phyloP scores from a whole-genome alignment of 2,113 vertebrate species.

The Candoia aspera region DNA sequence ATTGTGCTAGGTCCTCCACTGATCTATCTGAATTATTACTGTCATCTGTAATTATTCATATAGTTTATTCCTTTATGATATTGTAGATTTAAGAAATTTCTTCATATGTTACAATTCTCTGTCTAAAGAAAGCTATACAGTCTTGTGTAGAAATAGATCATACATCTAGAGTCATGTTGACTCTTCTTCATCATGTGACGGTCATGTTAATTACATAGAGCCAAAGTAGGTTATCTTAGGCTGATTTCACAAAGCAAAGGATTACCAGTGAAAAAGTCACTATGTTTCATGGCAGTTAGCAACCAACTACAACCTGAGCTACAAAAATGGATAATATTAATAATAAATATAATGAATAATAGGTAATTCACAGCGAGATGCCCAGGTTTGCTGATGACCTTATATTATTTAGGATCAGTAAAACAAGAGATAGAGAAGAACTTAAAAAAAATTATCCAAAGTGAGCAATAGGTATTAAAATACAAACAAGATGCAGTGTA shows the following conservation, averaged over 20 bases:
- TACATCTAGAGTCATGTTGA: background rate
- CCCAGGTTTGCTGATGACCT: background rate
- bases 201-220: background rate
- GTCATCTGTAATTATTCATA: background rate
- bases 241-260: background rate
- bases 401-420: background rate
- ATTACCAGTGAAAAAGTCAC: background rate
- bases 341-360: background rate
- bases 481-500: background rate
- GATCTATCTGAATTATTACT: constrained; percentile 11
- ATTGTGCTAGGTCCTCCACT: constrained; percentile 38
- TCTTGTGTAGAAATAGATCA: background rate
- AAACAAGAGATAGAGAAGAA: background rate
- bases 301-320: background rate
- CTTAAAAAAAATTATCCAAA: background rate
- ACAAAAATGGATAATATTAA: background rate
- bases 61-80: constrained; percentile 32
- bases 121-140: background rate
- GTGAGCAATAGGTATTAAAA: background rate
- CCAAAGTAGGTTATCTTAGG: background rate
- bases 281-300: background rate
- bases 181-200: background rate
- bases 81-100: constrained; percentile 22
- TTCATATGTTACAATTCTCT: constrained; percentile 16
- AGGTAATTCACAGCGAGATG: background rate